A percentile compares a stretch with the other conserved stretches of the same genome.
These are phyloP conservation scores for Allophyes oxyacanthae DNA, from an alignment of 2,888 invertebrate genomes.

Conservation along the genomic window DNA sequence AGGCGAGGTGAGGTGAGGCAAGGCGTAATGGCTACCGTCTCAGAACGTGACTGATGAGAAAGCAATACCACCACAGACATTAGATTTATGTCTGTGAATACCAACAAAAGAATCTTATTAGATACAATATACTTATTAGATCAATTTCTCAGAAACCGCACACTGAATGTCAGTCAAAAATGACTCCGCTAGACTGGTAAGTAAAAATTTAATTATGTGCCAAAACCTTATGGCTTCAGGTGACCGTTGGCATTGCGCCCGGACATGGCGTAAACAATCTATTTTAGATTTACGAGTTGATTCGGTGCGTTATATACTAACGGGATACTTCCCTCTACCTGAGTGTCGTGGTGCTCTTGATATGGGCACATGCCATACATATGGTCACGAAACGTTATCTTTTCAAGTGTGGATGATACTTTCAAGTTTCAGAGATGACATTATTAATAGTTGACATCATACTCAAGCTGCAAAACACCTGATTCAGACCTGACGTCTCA, in stretches of 20 bases:
- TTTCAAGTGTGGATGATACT: constrained; percentile 8
- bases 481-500: constrained; percentile 21
- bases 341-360: constrained; percentile 16
- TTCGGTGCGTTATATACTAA: constrained; percentile 74
- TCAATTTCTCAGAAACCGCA: constrained; percentile 26
- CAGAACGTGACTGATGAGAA: too few relatives aligned
- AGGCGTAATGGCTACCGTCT: too few relatives aligned
- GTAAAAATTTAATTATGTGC: constrained; percentile 81
- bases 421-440: constrained; percentile 20
- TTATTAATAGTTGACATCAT: constrained; percentile 22
- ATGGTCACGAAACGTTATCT: constrained; percentile 23
- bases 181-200: constrained; percentile 64
- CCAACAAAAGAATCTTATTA: constrained; percentile 15
- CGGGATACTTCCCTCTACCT: constrained; percentile 61
- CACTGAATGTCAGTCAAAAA: constrained; percentile 46
- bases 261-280: constrained; percentile 86
- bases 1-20: too few relatives aligned
- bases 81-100: too few relatives aligned
- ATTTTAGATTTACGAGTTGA: constrained; percentile 84
- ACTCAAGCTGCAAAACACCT: constrained; percentile 5
- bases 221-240: constrained; percentile 83
- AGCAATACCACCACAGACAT: too few relatives aligned
- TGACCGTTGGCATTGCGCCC: constrained; percentile 84
- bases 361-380: constrained; percentile 34
- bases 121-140: constrained; percentile 18